A percentile compares a stretch with the other conserved stretches of the same genome.
Evolutionary conservation across 2,888 invertebrate genomes (phyloP).

Genomic region (Nomada fucata): DNA sequence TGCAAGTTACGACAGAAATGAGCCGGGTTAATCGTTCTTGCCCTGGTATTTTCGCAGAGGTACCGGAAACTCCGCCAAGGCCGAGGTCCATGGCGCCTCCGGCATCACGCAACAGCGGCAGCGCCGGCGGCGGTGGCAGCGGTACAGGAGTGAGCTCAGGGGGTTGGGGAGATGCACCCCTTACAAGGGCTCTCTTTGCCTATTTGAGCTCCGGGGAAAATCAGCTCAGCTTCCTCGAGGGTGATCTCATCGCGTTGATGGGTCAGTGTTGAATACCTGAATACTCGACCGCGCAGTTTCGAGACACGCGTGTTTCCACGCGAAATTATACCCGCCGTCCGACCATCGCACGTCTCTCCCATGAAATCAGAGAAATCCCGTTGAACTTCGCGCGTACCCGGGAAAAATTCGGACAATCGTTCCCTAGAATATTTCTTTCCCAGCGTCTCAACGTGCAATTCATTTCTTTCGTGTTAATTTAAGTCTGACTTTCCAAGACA

Average conservation of each 20-base stretch:
- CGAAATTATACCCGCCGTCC: constrained; percentile 14
- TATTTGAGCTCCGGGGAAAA: constrained; percentile 95
- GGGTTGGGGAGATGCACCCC: constrained; percentile 89
- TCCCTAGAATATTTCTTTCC: not conserved
- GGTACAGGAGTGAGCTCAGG: constrained; percentile 74
- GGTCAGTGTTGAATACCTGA: constrained; percentile 83
- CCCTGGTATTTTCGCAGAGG: constrained; percentile 73
- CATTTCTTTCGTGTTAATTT: too few relatives aligned
- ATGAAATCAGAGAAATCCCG: not conserved
- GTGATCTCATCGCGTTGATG: constrained; percentile 94
- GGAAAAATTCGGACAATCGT: constrained; percentile 3
- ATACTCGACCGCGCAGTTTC: constrained; percentile 2
- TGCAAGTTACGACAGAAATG: constrained; percentile 26
- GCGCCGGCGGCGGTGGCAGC: constrained; percentile 73
- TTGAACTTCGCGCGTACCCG: constrained; percentile 8
- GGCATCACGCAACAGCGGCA: constrained; percentile 79
- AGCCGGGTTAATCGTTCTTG: constrained; percentile 36
- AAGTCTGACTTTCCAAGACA: not conserved
- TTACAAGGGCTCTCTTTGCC: constrained; percentile 94
- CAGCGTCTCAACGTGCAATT: not conserved
- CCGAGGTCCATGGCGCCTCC: constrained; percentile 88
- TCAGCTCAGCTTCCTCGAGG: constrained; percentile 96
- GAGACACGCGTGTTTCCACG: constrained; percentile 19
- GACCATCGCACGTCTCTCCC: constrained; percentile 8
- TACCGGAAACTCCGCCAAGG: constrained; percentile 85